Conservation (phyloP, 1,140 invertebrate species). For the Lucilia cuprina region DNA sequence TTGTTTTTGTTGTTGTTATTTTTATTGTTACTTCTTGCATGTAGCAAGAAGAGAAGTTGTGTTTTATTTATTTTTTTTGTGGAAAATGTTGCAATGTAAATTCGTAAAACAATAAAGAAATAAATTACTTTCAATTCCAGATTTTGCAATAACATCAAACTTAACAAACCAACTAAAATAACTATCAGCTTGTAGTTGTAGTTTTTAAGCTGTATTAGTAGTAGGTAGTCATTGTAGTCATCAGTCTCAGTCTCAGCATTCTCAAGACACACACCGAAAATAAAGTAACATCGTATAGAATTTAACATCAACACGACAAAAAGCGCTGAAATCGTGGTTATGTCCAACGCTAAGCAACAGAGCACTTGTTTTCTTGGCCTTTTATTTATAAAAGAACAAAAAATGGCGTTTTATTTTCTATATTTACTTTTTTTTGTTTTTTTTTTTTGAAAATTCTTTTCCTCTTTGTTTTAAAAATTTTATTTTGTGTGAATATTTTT, state of each 20-base stretch:
- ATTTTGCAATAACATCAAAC: slow-evolving; percentile 21
- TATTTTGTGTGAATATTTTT: not conserved
- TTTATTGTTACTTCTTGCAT: not conserved
- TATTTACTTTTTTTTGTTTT: not conserved
- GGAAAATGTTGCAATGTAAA: slow-evolving; percentile 52
- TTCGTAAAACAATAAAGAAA: slow-evolving; percentile 62
- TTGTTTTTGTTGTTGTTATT: not conserved
- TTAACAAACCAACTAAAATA: not conserved
- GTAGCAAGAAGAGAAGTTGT: not conserved
- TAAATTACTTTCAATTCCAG: slow-evolving; percentile 56
- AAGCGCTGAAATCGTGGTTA: slow-evolving; percentile 31
- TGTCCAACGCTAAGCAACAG: slow-evolving; percentile 9
- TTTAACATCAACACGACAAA: slow-evolving; percentile 22
- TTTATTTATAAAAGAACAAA: not conserved
- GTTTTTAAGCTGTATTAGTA: not conserved
- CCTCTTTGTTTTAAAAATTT: not conserved
- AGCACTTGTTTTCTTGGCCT: not conserved
- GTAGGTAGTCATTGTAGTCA: not conserved
- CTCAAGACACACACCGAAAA: not conserved
- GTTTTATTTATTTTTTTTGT: not conserved
- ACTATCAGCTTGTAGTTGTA: not conserved
- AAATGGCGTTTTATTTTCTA: slow-evolving; percentile 10
- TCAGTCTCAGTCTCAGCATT: not conserved
- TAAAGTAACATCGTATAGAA: not conserved
- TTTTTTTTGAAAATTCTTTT: slow-evolving; percentile 30